Conservation (phyloP, 2,113 vertebrate species). For the Brienomyrus longianalis region DNA sequence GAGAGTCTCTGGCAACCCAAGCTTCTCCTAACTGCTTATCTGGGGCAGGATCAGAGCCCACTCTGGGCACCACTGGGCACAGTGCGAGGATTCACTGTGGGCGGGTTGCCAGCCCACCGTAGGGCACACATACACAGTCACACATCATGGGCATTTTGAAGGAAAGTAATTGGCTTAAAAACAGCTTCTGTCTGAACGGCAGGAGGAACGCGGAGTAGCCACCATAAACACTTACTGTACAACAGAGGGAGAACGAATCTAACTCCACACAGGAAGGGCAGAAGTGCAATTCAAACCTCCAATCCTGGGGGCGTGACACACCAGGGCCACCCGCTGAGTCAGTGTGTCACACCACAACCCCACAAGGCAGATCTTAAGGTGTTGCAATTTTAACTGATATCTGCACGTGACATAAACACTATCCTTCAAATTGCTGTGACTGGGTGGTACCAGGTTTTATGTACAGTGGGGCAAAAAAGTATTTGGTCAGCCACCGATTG, state of each 20-base stretch:
- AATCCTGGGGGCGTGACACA: not conserved
- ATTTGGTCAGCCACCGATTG: too few species aligned
- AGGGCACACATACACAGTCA: not conserved
- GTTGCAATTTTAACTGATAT: not conserved
- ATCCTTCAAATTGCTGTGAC: not conserved
- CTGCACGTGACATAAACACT: not conserved
- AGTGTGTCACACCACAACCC: not conserved
- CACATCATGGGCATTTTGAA: not conserved
- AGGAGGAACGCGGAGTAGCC: not conserved
- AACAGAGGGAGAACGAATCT: not conserved
- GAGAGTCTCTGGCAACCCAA: not conserved
- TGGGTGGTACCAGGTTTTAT: not conserved
- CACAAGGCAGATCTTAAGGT: not conserved
- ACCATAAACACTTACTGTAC: not conserved
- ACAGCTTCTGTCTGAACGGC: not conserved
- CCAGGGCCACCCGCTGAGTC: not conserved
- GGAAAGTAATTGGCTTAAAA: not conserved
- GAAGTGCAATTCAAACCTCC: not conserved
- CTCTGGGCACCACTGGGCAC: not conserved
- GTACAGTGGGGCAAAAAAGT: too few species aligned
- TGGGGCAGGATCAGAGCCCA: not conserved
- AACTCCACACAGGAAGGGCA: not conserved
- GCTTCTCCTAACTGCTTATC: not conserved
- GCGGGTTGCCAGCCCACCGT: not conserved
- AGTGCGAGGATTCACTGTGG: not conserved